These are phyloP conservation scores for Sinelater perroti DNA, from an alignment of 2,888 invertebrate species.

Conservation along the genomic window DNA sequence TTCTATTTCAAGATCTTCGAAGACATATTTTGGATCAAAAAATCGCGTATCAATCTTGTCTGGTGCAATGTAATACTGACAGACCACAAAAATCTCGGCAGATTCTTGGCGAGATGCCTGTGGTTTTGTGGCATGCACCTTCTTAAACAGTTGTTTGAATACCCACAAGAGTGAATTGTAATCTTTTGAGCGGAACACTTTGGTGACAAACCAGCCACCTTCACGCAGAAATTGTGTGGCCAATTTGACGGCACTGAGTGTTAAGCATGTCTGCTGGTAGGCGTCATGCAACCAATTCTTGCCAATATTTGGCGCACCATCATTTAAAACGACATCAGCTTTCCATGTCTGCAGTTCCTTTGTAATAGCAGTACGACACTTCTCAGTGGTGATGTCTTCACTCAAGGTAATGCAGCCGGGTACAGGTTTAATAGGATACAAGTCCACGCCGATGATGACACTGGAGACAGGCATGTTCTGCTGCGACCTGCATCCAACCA, in stretches of 20 bases:
- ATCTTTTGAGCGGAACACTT: slow-evolving; percentile 98
- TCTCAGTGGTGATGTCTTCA: slow-evolving; percentile 97
- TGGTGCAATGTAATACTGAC: slow-evolving; percentile 92
- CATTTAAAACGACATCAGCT: slow-evolving; percentile 95
- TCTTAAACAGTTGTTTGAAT: slow-evolving; percentile 94
- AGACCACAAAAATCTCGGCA: slow-evolving; percentile 99
- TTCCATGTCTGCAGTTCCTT: slow-evolving; percentile 95
- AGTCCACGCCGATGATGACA: slow-evolving; percentile 93
- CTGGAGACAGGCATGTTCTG: slow-evolving; percentile 98
- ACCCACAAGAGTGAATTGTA: slow-evolving; percentile 96
- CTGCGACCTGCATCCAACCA: slow-evolving; percentile 97
- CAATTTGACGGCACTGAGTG: slow-evolving; percentile 91
- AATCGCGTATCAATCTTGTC: slow-evolving; percentile 92
- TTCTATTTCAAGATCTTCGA: slow-evolving; percentile 88
- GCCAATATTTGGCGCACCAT: slow-evolving; percentile 98
- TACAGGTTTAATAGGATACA: slow-evolving; percentile 91
- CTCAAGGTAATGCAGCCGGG: slow-evolving; percentile 89
- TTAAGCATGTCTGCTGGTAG: slow-evolving; percentile 90
- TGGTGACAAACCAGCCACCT: slow-evolving; percentile 98
- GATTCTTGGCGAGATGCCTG: slow-evolving; percentile 98
- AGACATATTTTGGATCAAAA: slow-evolving; percentile 92
- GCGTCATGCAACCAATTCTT: slow-evolving; percentile 98
- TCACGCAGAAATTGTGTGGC: slow-evolving; percentile 87
- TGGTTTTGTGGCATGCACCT: slow-evolving; percentile 98
- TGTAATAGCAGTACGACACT: slow-evolving; percentile 81